phyloP scores from a whole-genome alignment of 2,797 vertebrate species.

The Alfaro cultratus region DNA sequence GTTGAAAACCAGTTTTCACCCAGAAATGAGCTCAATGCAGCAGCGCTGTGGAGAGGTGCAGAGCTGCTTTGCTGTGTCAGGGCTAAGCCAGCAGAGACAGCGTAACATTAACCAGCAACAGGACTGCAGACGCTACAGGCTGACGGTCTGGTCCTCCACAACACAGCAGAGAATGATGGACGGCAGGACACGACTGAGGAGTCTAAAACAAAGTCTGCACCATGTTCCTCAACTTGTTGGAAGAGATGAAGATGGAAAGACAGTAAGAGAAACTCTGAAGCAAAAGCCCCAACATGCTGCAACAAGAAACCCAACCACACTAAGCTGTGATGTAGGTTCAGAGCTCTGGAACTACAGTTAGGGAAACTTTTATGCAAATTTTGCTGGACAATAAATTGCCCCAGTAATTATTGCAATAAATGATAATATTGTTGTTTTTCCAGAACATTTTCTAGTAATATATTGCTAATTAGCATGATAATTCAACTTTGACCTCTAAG shows the following conservation, averaged over 20 bases:
- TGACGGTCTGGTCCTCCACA: neutral
- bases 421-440: no score
- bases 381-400: neutral
- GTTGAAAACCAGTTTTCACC: neutral
- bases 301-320: neutral
- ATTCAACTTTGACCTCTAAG: no score
- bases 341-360: neutral
- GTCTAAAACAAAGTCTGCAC: neutral
- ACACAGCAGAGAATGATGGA: neutral
- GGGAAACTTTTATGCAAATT: neutral
- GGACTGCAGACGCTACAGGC: slow-evolving; percentile 16
- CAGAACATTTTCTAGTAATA: no score
- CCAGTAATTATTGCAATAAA: no score
- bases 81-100: slow-evolving; percentile 32
- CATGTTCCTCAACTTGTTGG: neutral
- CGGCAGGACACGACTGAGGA: neutral
- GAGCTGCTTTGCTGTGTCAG: slow-evolving; percentile 44
- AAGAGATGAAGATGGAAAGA: neutral
- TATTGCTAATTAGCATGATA: no score
- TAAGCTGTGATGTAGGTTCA: neutral
- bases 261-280: neutral
- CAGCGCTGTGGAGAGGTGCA: neutral
- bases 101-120: slow-evolving; percentile 21
- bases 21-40: slow-evolving; percentile 14
- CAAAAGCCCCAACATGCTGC: neutral